Evolutionary conservation across 2,113 vertebrate genomes (phyloP).

Genomic region (Anguilla rostrata): DNA sequence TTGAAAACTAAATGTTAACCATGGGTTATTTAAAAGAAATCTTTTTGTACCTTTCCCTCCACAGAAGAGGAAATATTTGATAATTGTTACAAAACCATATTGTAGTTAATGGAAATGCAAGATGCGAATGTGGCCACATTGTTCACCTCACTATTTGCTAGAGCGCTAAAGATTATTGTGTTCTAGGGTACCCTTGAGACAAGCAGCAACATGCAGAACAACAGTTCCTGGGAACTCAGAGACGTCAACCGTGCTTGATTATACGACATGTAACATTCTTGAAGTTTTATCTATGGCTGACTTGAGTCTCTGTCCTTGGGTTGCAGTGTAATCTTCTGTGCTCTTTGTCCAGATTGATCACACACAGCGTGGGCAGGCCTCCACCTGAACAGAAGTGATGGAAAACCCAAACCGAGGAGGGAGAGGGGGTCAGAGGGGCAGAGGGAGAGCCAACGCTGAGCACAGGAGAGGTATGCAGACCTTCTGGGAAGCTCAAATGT

Average conservation of each 20-base stretch:
- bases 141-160: not conserved
- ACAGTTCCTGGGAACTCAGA: not conserved
- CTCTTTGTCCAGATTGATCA: not conserved
- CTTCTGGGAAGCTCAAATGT: not conserved
- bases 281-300: not conserved
- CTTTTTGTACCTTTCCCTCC: not conserved
- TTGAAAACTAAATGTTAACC: not conserved
- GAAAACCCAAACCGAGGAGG: slow-evolving; percentile 23
- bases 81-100: not conserved
- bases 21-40: not conserved
- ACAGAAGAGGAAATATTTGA: not conserved
- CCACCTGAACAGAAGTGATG: slow-evolving; percentile 17
- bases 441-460: slow-evolving; percentile 20
- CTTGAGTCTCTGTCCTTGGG: not conserved
- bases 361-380: not conserved
- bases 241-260: not conserved
- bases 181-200: not conserved
- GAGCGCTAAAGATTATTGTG: not conserved
- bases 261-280: not conserved
- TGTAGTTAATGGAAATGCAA: not conserved
- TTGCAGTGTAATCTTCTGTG: not conserved
- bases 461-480: slow-evolving; percentile 38
- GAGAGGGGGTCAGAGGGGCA: slow-evolving; percentile 22
- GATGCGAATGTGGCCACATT: not conserved
- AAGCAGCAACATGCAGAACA: not conserved